Base-by-base conservation (phyloP, 2,797 vertebrate species). In the Acipenser ruthenus region DNA sequence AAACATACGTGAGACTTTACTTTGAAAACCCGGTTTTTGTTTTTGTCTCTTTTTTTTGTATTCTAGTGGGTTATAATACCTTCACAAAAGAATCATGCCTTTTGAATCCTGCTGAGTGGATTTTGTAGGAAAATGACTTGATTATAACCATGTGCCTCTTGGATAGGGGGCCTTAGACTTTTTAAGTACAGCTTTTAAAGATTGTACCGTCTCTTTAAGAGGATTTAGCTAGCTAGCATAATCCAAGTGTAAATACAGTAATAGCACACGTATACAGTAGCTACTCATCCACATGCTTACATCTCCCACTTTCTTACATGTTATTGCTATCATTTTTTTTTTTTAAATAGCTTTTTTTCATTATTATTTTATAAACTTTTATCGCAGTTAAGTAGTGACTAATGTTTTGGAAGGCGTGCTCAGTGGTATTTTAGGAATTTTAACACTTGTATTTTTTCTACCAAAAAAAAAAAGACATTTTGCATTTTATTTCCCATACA, bases 121-220 rank as follows among this genome's bases (percentile, higher is more conserved):
- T 89, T 86, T 85, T 88, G 83, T 82, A 88, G 89, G 85, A 85
- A 81, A 92, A 88, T 90, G 76, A 90, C 87, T 91, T 93, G 86
- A 90, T 90, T 83, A 81, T 84, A 80, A 82, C 79, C 75, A 80
- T 72, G 87, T 91, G 90, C 89, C 91, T 90, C 79, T 80, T 71
- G 72, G 55, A 67, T 73, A 51, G 62, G 70, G 77, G 80, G 75
- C 83, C 80, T 80, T 81, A 84, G 74, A 67, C 49, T 11, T 82
- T 84, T 76, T 75, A 77, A 78, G 55, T 58, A n/a, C 55, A 53
- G 60, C 78, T 79, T 82, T 81, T 74, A 77, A 78, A 79, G 78
- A 77, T 73, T 84, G 85, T 90, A 85, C 81, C 84, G 77, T 87
- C 85, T 81, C 84, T 85, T 84, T 85, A 89, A 85, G 82, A 80